A percentile compares a stretch with the other conserved stretches of the same genome.
These are phyloP conservation scores for Podarcis lilfordi DNA, from an alignment of 2,797 vertebrate species.

Conservation along the genomic window DNA sequence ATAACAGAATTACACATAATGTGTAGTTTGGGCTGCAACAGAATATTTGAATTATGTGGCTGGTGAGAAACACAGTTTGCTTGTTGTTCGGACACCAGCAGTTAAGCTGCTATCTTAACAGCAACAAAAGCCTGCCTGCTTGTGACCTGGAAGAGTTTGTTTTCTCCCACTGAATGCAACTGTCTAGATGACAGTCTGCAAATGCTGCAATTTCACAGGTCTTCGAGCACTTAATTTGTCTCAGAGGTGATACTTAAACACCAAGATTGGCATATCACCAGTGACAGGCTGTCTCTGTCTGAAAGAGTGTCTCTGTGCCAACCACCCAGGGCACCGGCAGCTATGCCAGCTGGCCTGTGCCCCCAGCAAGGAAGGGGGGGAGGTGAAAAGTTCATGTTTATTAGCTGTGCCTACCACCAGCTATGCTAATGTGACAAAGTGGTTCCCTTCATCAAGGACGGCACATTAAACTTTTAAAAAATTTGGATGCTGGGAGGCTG, in stretches of 20 bases:
- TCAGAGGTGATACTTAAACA: not conserved
- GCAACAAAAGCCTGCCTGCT: slow-evolving; percentile 37
- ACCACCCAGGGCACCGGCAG: not conserved
- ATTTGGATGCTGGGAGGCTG: no score
- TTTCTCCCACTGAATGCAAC: slow-evolving; percentile 28
- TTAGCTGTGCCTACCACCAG: not conserved
- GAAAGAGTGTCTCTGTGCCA: not conserved
- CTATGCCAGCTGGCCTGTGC: not conserved
- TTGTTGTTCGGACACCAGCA: not conserved
- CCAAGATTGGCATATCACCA: not conserved
- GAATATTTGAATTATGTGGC: slow-evolving; percentile 25
- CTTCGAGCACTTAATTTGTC: slow-evolving; percentile 48
- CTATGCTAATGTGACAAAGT: slow-evolving; percentile 11
- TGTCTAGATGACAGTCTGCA: slow-evolving; percentile 36
- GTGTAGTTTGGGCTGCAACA: not conserved
- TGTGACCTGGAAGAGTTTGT: slow-evolving; percentile 29
- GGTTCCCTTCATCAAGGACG: not conserved
- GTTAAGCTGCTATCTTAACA: slow-evolving; percentile 42
- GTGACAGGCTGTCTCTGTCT: slow-evolving; percentile 8
- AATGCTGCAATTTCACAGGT: slow-evolving; percentile 40
- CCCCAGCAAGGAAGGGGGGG: not conserved
- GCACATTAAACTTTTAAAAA: not conserved
- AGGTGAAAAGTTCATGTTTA: slow-evolving; percentile 9
- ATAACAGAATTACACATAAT: not conserved
- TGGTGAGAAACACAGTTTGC: not conserved